phyloP scores from a whole-genome alignment of 2,113 vertebrate genomes.

The Urocynchramus pylzowi region DNA sequence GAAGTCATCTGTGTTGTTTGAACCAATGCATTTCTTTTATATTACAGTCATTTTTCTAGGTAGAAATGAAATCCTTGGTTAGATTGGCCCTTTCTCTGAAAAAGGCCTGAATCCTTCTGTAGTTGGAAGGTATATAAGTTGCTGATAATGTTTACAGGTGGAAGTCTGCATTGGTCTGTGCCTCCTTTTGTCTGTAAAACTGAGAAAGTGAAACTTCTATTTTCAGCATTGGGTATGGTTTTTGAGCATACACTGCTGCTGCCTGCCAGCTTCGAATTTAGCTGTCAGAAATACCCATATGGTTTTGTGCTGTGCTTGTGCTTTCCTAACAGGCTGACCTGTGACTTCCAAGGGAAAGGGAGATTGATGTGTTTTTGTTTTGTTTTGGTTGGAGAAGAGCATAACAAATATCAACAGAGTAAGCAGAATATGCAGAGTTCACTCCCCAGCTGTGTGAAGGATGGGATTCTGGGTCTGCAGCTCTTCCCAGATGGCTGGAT shows the following conservation, averaged over 20 bases:
- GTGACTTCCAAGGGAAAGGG: not conserved
- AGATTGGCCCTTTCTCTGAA: accelerated
- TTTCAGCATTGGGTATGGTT: not conserved
- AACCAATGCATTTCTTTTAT: not conserved
- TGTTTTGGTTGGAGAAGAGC: not conserved
- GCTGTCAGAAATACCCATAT: not conserved
- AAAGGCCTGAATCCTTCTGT: not conserved
- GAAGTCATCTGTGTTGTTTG: not conserved
- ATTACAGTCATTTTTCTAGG: not conserved
- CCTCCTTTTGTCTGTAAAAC: not conserved
- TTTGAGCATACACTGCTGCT: not conserved
- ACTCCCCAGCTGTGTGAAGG: not conserved
- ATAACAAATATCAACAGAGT: not conserved
- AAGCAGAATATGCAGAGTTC: not conserved
- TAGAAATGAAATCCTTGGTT: not conserved
- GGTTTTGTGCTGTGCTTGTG: not conserved
- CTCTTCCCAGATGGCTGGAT: not conserved
- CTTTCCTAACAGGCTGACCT: not conserved
- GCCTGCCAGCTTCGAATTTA: not conserved
- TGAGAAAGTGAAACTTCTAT: not conserved
- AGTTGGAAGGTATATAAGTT: not conserved
- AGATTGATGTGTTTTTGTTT: not conserved
- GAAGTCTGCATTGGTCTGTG: not conserved
- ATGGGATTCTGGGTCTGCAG: not conserved
- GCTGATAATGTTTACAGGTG: not conserved